Base-by-base conservation (phyloP, 2,888 invertebrate genomes). In the Germaria angustata region DNA sequence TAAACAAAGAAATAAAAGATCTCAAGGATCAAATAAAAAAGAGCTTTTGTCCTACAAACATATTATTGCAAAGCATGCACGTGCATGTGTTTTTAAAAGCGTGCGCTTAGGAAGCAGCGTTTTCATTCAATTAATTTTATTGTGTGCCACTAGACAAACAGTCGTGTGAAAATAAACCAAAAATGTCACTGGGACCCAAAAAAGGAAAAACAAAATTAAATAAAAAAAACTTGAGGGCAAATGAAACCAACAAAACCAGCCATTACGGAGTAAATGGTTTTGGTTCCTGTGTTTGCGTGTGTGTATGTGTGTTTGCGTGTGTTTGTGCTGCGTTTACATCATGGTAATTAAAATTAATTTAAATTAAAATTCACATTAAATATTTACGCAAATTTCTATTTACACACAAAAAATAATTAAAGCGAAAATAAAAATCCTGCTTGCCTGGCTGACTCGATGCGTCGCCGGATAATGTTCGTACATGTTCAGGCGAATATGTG, bases 381-480 rank as follows among this genome's bases (percentile, higher is more conserved):
- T 82, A 82, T 82, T 82, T 82, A 82, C 73, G 79, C 57, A 57
- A 73, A 78, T 78, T 78, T 68, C 61, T 81, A 77, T 81, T 77
- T 76, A 13, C 71, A 24, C 22, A 69, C 28, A 32, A 49, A 61
- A 69, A 71, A 32, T 53, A 75, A 68, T 55, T 55, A 65, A 53
- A 22, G 0, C 3, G 1, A 44, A 17, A 22, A 3, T 17, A 20
- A 61, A 32, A 73, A 73, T 32, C 22, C 39, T 39, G 32, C 39
- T 65, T 39, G 68, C 59, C 46, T 53, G 61, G 22, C 77, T 69
- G 53, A 53, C 53, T 53, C 65, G 65, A 39, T 71, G 39, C 71
- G 46, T 51, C 32, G 78, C 71, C 28, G 34, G 78, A 59, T 66
- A 79, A 51, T 39, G n/a, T n/a, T n/a, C n/a, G n/a, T n/a, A 77